Evolutionary conservation across 2,797 vertebrate species (phyloP).

Genomic region (Semotilus atromaculatus): DNA sequence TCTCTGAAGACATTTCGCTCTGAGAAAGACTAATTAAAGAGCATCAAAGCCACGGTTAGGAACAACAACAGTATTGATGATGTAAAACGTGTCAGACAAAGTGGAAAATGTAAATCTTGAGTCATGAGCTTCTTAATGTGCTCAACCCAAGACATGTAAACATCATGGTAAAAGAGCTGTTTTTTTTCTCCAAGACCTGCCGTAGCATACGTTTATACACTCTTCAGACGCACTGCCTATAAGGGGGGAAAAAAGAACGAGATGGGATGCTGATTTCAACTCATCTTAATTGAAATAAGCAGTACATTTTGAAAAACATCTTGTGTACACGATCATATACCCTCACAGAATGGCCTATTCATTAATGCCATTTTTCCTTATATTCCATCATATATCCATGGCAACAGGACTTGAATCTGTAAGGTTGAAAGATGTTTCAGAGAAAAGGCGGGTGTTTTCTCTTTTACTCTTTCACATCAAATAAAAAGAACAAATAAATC

Average conservation of each 20-base stretch:
- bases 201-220: neutral
- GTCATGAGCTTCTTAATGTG: neutral
- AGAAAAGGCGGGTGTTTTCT: conserved; percentile 42
- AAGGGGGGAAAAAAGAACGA: neutral
- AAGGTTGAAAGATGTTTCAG: conserved; percentile 19
- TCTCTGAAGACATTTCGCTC: conserved; percentile 66
- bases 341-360: conserved; percentile 23
- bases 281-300: conserved; percentile 4
- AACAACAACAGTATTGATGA: conserved; percentile 54
- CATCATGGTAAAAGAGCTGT: neutral
- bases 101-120: conserved; percentile 8
- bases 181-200: neutral
- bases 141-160: neutral
- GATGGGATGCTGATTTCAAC: conserved; percentile 1
- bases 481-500: conserved; percentile 63
- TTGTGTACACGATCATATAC: neutral
- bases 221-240: neutral
- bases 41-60: conserved; percentile 53
- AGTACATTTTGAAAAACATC: neutral
- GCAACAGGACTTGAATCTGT: conserved; percentile 35
- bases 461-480: conserved; percentile 54
- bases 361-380: conserved; percentile 17
- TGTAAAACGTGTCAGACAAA: conserved; percentile 18
- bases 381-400: conserved; percentile 39
- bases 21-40: conserved; percentile 63